Evolutionary conservation across 2,113 vertebrate species (phyloP).

Genomic region (Spea bombifrons): DNA sequence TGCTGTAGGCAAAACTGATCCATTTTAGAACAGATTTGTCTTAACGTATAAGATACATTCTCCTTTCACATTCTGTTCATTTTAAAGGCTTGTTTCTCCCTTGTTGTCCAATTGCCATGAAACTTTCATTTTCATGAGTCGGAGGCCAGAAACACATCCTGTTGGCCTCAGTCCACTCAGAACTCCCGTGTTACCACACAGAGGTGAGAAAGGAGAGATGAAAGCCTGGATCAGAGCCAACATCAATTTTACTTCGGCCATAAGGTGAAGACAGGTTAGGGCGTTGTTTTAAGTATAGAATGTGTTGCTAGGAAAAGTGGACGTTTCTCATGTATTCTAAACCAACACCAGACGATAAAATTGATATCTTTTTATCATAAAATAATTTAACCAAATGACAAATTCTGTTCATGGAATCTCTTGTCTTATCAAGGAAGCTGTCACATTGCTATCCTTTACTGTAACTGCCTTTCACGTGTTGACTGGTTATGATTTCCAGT

Average conservation of each 20-base stretch:
- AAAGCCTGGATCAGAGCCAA: background rate
- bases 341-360: too few species aligned
- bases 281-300: background rate
- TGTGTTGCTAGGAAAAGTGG: background rate
- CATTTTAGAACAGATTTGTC: too few species aligned
- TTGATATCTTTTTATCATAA: too few species aligned
- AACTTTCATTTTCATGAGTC: background rate
- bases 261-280: background rate
- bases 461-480: too few species aligned
- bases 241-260: background rate
- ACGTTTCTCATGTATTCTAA: background rate
- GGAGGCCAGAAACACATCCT: background rate
- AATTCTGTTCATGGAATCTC: too few species aligned
- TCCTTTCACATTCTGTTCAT: background rate
- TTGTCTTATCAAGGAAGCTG: too few species aligned
- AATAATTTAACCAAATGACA: too few species aligned
- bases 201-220: background rate
- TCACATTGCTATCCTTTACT: too few species aligned
- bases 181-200: background rate
- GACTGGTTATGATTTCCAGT: too few species aligned
- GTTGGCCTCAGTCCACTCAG: background rate
- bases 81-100: background rate
- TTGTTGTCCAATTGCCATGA: background rate
- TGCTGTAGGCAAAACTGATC: too few species aligned
- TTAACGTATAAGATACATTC: too few species aligned